A percentile compares a stretch with the other conserved stretches of the same genome.
phyloP scores from a whole-genome alignment of 2,113 vertebrate species.

The Mus musculus region GRCm39 chr4:70062501-70063000 shows the following conservation, averaged over 20 bases:
- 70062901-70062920: no score
- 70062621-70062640: slow-evolving; percentile 2
- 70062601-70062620: not conserved
- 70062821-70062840: no score
- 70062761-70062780: accelerated
- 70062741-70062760: not conserved
- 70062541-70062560: not conserved
- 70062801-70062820: no score
- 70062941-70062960: no score
- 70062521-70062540: not conserved
- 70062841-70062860: no score
- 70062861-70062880: no score
- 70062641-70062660: not conserved
- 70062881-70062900: no score
- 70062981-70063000: no score
- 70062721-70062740: not conserved
- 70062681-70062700: not conserved
- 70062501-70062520: not conserved
- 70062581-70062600: not conserved
- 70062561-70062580: not conserved
- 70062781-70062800: no score
- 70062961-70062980: no score
- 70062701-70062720: not conserved
- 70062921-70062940: no score
- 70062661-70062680: not conserved